These are phyloP conservation scores for Phrynocephalus vlangalii DNA, from an alignment of 2,797 vertebrate species.

Conservation along the genomic window DNA sequence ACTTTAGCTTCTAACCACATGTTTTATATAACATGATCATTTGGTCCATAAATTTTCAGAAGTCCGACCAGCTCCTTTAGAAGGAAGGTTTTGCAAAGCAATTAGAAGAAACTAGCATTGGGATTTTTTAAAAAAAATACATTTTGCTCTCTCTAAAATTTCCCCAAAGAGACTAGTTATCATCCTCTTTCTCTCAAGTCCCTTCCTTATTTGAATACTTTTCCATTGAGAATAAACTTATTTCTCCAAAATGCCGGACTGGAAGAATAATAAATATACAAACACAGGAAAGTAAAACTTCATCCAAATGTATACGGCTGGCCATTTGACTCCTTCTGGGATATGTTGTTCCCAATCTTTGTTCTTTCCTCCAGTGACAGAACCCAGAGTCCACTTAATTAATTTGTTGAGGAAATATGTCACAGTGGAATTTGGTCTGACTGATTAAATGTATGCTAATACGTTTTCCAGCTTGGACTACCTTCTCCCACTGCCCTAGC, in stretches of 20 bases:
- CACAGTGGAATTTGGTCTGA: constrained; percentile 81
- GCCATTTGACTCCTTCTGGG: background rate
- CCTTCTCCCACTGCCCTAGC: constrained; percentile 65
- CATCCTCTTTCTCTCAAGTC: background rate
- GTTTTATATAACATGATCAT: too few relatives aligned
- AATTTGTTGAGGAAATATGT: constrained; percentile 82
- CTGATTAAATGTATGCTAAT: constrained; percentile 80
- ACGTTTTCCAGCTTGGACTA: constrained; percentile 77
- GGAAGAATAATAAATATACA: background rate
- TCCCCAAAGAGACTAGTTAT: background rate
- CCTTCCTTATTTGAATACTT: background rate
- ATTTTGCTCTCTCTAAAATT: background rate
- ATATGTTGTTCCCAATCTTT: constrained; percentile 57
- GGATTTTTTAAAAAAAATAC: background rate
- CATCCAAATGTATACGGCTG: background rate
- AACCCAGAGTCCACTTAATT: constrained; percentile 75
- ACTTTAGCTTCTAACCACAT: too few relatives aligned
- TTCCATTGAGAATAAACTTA: background rate
- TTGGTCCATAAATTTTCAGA: background rate
- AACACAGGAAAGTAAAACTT: background rate
- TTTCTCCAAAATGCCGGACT: constrained; percentile 20
- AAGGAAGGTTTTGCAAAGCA: background rate
- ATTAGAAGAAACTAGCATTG: background rate
- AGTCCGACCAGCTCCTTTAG: background rate
- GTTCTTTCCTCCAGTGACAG: constrained; percentile 64